Conservation (phyloP, 30 jellyfish, hydroid and myxozoan species). For the Hydra vulgaris region DNA sequence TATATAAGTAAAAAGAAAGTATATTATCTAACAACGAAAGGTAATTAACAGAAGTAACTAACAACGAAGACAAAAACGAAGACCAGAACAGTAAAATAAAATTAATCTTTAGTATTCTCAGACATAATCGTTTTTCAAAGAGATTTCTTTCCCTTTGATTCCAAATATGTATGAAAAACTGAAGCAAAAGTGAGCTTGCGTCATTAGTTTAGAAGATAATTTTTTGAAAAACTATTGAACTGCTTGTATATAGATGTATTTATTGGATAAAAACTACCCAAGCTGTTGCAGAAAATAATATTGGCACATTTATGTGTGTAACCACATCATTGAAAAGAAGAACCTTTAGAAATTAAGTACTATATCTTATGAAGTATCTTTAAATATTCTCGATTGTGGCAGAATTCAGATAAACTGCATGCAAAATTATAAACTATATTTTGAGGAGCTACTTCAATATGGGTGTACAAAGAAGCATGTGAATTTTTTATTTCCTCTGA, state of each 20-base stretch:
- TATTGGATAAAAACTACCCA: not conserved
- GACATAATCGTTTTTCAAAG: not conserved
- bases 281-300: not conserved
- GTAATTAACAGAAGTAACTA: too few species aligned
- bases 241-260: conserved; percentile 4
- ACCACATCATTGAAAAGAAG: conserved; percentile 4
- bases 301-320: conserved; percentile 1
- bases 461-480: conserved; percentile 3
- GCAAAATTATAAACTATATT: not conserved
- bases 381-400: conserved; percentile 1
- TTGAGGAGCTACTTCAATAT: not conserved
- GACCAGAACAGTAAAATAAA: not conserved
- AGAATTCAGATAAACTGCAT: not conserved
- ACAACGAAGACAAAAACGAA: not conserved
- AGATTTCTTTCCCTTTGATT: not conserved
- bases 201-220: not conserved
- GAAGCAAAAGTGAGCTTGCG: conserved; percentile 7
- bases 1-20: too few species aligned
- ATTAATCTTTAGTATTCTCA: not conserved
- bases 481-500: not conserved
- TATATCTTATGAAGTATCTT: not conserved
- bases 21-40: too few species aligned
- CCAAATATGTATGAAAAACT: not conserved
- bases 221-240: not conserved
- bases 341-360: too few species aligned